Percentiles rank a stretch among this genome's conserved stretches.
phyloP scores from a whole-genome alignment of 2,888 invertebrate species.

The Hirtodrosophila duncani region DNA sequence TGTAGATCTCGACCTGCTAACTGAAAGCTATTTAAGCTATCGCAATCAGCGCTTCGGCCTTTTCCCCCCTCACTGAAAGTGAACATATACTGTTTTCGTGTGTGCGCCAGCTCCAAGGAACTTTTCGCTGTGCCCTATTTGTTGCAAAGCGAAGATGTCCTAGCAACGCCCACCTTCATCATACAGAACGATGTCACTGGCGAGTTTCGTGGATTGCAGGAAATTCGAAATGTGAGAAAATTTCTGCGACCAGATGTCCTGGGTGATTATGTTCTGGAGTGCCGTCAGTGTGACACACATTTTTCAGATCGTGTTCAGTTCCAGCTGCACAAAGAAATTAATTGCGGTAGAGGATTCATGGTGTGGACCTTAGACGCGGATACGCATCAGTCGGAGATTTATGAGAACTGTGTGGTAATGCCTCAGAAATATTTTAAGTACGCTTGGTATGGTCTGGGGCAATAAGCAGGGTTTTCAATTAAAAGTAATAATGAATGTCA shows the following conservation, averaged over 20 bases:
- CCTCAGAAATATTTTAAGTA: slow-evolving; percentile 45
- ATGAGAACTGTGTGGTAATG: slow-evolving; percentile 79
- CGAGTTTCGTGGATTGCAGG: slow-evolving; percentile 37
- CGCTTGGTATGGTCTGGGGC: slow-evolving; percentile 47
- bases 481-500: too few relatives aligned
- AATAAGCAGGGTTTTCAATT: too few relatives aligned
- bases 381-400: slow-evolving; percentile 39
- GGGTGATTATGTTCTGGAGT: slow-evolving; percentile 37
- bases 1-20: slow-evolving; percentile 16
- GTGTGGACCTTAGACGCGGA: slow-evolving; percentile 31
- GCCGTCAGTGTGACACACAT: slow-evolving; percentile 38
- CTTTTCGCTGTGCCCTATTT: slow-evolving; percentile 52
- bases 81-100: slow-evolving; percentile 52
- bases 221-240: slow-evolving; percentile 37
- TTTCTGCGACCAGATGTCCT: slow-evolving; percentile 32
- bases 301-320: slow-evolving; percentile 29
- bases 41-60: slow-evolving; percentile 2
- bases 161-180: slow-evolving; percentile 48
- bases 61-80: slow-evolving; percentile 32
- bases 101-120: slow-evolving; percentile 50
- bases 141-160: slow-evolving; percentile 23
- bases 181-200: slow-evolving; percentile 50
- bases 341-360: slow-evolving; percentile 47
- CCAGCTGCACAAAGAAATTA: slow-evolving; percentile 44
- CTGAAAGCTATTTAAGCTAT: slow-evolving; percentile 26